Conservation (phyloP, 2,113 vertebrate species). For the Bungarus multicinctus region DNA sequence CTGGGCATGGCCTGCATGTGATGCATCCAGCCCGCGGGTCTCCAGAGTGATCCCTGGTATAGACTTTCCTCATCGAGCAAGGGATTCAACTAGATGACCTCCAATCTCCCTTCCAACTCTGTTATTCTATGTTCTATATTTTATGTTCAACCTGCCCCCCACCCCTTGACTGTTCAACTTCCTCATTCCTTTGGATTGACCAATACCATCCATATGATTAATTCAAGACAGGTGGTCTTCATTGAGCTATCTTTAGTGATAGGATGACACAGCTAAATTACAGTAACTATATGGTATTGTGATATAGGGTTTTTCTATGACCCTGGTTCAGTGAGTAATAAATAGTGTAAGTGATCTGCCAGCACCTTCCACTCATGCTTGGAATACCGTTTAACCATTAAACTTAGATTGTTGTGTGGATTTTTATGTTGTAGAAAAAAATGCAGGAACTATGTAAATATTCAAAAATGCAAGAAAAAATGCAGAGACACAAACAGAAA, state of each 20-base stretch:
- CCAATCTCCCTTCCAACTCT: no score
- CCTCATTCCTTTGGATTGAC: neutral
- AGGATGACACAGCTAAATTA: neutral
- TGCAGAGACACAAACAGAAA: neutral
- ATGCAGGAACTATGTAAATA: neutral
- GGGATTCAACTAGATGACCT: no score
- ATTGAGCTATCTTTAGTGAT: neutral
- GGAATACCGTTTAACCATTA: neutral
- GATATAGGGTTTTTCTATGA: neutral
- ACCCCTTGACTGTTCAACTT: neutral
- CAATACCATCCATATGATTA: neutral
- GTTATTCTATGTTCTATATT: no score
- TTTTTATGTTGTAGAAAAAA: neutral
- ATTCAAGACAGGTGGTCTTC: neutral
- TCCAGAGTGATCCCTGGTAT: no score
- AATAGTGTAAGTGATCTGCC: neutral
- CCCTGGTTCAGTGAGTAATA: neutral
- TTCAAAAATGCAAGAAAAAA: neutral
- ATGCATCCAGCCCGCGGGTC: no score
- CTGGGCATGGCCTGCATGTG: no score
- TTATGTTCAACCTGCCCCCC: no score
- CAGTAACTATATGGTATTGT: no score
- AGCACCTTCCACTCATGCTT: no score
- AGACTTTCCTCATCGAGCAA: no score
- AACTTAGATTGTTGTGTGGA: no score